Evolutionary conservation across 1,140 invertebrate species (phyloP).

Genomic region (Procambarus virginalis): DNA sequence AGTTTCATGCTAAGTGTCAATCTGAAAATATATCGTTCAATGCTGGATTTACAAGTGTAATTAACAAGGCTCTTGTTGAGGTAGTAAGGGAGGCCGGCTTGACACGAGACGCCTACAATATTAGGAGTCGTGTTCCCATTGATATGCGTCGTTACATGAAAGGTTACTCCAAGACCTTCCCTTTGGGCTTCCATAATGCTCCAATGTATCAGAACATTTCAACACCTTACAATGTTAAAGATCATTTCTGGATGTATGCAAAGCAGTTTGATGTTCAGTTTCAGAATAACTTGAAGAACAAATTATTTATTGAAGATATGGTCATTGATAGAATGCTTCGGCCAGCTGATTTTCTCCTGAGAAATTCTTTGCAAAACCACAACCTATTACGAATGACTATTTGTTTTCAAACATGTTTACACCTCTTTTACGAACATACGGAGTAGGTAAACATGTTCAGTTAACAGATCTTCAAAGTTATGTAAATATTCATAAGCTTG

Average conservation of each 20-base stretch:
- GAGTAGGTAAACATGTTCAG: background rate
- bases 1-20: background rate
- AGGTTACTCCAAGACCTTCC: background rate
- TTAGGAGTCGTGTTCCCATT: conserved; percentile 6
- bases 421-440: background rate
- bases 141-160: conserved; percentile 19
- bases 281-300: background rate
- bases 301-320: background rate
- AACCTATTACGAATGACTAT: background rate
- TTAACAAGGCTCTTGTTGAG: conserved; percentile 28
- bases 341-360: background rate
- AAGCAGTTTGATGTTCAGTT: conserved; percentile 10
- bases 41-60: background rate
- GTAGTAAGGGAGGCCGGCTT: conserved; percentile 29
- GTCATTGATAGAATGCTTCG: background rate
- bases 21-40: background rate
- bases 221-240: background rate
- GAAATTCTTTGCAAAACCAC: background rate
- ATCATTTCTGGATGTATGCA: conserved; percentile 22
- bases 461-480: background rate
- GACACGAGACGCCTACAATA: background rate
- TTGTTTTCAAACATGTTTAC: background rate
- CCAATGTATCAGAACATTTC: background rate
- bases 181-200: background rate
- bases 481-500: background rate